phyloP scores from a whole-genome alignment of 2,888 invertebrate species.

The Ornithoptera priamus region DNA sequence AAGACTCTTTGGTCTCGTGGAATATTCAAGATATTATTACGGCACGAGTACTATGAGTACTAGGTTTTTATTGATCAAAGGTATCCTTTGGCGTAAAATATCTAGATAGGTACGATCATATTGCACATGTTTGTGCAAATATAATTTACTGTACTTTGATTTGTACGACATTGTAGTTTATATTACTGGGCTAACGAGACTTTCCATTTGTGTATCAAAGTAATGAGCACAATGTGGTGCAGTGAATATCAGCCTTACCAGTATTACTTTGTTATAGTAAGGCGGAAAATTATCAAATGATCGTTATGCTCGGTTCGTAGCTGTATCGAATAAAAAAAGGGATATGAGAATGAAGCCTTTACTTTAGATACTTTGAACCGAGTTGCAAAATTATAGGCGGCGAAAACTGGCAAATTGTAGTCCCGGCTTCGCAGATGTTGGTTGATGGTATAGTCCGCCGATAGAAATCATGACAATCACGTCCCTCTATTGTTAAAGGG shows the following conservation, averaged over 20 bases:
- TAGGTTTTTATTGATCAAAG: too few relatives aligned
- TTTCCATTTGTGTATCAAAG: too few relatives aligned
- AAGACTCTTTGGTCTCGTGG: constrained; percentile 8
- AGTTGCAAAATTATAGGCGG: constrained; percentile 71
- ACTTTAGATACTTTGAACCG: constrained; percentile 47
- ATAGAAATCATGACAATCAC: constrained; percentile 62
- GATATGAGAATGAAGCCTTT: constrained; percentile 66
- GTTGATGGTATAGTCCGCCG: constrained; percentile 51
- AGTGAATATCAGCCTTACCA: too few relatives aligned
- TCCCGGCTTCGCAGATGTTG: constrained; percentile 57
- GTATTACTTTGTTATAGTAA: too few relatives aligned
- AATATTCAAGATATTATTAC: constrained; percentile 15
- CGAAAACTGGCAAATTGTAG: constrained; percentile 76
- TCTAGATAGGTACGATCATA: too few relatives aligned
- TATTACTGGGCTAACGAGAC: too few relatives aligned
- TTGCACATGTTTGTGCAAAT: too few relatives aligned
- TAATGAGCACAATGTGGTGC: too few relatives aligned
- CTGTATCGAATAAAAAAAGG: constrained; percentile 42
- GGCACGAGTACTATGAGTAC: not conserved
- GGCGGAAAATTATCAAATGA: too few relatives aligned
- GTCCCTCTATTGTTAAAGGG: constrained; percentile 54
- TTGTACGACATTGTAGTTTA: too few relatives aligned
- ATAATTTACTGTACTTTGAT: too few relatives aligned
- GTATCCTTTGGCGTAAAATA: too few relatives aligned
- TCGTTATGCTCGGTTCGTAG: not conserved